A percentile compares a stretch with the other conserved stretches of the same genome.
Evolutionary conservation across 1,140 invertebrate species (phyloP).

Genomic region (Ostrea denselamellosa): DNA sequence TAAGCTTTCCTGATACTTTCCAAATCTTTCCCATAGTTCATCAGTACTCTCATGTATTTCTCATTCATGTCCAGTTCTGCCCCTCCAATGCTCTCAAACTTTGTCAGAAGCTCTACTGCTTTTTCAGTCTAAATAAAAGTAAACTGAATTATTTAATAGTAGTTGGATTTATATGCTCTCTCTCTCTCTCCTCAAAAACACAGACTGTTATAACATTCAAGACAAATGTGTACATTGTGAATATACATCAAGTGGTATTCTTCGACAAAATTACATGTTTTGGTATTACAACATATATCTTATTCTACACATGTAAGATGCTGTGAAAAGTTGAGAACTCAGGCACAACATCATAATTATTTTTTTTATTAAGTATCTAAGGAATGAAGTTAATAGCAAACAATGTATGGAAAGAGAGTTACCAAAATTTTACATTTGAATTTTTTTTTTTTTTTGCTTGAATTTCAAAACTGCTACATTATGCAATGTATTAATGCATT

Average conservation of each 20-base stretch:
- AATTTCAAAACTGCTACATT: too few relatives aligned
- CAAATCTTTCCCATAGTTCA: conserved; percentile 91
- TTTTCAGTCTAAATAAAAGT: conserved; percentile 75
- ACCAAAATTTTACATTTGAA: too few relatives aligned
- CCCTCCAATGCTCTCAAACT: conserved; percentile 77
- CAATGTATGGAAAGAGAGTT: too few relatives aligned
- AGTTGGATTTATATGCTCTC: not conserved
- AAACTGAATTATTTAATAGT: not conserved
- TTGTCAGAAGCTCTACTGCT: conserved; percentile 76
- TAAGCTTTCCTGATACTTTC: conserved; percentile 87
- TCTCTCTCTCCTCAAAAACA: not conserved
- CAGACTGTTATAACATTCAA: not conserved
- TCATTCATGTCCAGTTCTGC: conserved; percentile 81
- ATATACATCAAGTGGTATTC: not conserved
- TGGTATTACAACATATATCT: not conserved
- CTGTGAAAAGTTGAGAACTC: not conserved
- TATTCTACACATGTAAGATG: not conserved
- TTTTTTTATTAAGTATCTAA: too few relatives aligned
- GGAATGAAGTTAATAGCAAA: too few relatives aligned
- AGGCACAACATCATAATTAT: too few relatives aligned
- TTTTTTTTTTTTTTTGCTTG: too few relatives aligned
- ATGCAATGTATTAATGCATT: too few relatives aligned
- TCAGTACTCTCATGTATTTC: conserved; percentile 90
- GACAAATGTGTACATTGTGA: not conserved
- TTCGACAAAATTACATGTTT: not conserved